phyloP scores from a whole-genome alignment of 64 coral and sea anemone genomes.

The Astreopora myriophthalma region DNA sequence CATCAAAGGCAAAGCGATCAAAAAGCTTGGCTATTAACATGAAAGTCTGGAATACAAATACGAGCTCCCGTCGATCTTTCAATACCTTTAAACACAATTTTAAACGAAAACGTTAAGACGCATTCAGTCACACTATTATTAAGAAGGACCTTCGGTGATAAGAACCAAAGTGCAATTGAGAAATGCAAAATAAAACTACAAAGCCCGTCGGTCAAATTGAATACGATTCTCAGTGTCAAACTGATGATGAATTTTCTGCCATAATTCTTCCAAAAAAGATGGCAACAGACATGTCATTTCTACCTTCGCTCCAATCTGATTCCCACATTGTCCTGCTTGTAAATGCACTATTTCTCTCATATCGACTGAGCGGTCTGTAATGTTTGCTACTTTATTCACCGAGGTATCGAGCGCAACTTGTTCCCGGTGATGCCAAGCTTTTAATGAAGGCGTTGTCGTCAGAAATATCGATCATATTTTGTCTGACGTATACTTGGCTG shows the following conservation, averaged over 20 bases:
- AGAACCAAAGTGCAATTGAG: too few relatives aligned
- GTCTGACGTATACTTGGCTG: background rate
- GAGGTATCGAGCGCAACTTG: background rate
- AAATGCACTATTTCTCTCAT: constrained; percentile 77
- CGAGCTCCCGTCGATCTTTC: background rate
- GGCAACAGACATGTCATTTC: background rate
- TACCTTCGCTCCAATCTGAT: constrained; percentile 79
- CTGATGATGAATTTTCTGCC: too few relatives aligned
- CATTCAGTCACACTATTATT: too few relatives aligned
- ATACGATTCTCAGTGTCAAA: too few relatives aligned
- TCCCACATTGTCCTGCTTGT: constrained; percentile 68
- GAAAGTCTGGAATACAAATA: background rate
- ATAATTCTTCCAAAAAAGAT: background rate
- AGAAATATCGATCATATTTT: background rate
- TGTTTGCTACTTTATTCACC: background rate
- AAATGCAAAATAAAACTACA: too few relatives aligned
- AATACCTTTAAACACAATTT: background rate
- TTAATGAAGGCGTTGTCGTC: background rate
- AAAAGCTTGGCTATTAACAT: background rate
- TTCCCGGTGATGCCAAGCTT: background rate
- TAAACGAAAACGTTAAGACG: too few relatives aligned
- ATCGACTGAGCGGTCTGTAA: background rate
- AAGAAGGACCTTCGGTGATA: too few relatives aligned
- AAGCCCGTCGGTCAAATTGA: too few relatives aligned
- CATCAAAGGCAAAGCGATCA: background rate